A percentile compares a stretch with the other conserved stretches of the same genome.
phyloP scores from a whole-genome alignment of 92 coral and sea anemone genomes.

The Nematostella vectensis region DNA sequence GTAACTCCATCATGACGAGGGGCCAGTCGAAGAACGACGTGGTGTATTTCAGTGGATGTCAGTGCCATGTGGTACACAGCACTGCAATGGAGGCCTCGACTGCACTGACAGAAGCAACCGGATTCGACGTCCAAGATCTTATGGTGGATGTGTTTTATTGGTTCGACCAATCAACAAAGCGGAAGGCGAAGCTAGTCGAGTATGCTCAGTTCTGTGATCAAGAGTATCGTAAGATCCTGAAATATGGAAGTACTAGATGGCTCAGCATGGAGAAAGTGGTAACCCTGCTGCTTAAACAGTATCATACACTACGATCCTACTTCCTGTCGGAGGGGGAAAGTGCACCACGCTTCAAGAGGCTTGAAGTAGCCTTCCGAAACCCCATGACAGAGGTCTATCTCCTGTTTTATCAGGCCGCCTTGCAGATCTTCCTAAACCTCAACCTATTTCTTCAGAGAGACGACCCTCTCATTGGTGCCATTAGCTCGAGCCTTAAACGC shows the following conservation, averaged over 20 bases:
- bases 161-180: constrained; percentile 44
- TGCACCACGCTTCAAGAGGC: constrained; percentile 29
- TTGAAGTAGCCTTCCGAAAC: constrained; percentile 23
- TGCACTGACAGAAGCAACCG: constrained; percentile 26
- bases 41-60: constrained; percentile 55
- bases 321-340: constrained; percentile 31
- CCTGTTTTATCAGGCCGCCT: constrained; percentile 29
- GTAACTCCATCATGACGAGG: constrained; percentile 38
- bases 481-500: constrained; percentile 21
- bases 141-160: constrained; percentile 47
- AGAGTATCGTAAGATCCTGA: constrained; percentile 41
- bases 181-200: constrained; percentile 35
- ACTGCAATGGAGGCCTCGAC: constrained; percentile 33
- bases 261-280: constrained; percentile 43
- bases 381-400: constrained; percentile 55
- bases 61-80: constrained; percentile 55
- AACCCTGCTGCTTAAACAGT: constrained; percentile 30
- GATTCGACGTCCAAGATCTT: constrained; percentile 45
- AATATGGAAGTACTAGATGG: constrained; percentile 52
- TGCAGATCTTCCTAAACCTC: constrained; percentile 36
- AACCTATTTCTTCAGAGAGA: constrained; percentile 50
- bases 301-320: constrained; percentile 39
- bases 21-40: constrained; percentile 27
- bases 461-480: constrained; percentile 60
- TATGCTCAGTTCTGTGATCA: constrained; percentile 51